A percentile compares a stretch with the other conserved stretches of the same genome.
Evolutionary conservation across 2,888 invertebrate genomes (phyloP).

Genomic region (Drosophila testacea): DNA sequence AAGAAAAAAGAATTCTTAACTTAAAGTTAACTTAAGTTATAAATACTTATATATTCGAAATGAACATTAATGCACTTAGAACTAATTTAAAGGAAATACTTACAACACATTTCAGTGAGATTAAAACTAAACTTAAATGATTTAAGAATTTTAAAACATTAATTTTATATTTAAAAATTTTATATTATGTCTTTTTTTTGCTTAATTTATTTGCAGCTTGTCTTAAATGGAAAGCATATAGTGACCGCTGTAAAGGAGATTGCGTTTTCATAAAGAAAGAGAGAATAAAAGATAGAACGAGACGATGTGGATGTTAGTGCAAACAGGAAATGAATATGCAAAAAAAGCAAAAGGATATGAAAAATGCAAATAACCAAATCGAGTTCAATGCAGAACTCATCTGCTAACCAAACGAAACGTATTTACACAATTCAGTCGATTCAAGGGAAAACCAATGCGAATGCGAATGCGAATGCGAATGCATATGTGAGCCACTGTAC

Average conservation of each 20-base stretch:
- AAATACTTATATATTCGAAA: too few relatives aligned
- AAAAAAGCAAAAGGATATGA: slow-evolving; percentile 70
- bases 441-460: slow-evolving; percentile 22
- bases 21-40: too few relatives aligned
- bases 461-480: slow-evolving; percentile 37
- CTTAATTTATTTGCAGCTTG: background rate
- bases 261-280: background rate
- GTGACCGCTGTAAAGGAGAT: background rate
- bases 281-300: background rate
- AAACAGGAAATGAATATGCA: slow-evolving; percentile 78
- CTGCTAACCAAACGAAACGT: slow-evolving; percentile 46
- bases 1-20: too few relatives aligned
- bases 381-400: slow-evolving; percentile 69
- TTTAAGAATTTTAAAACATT: background rate
- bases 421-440: slow-evolving; percentile 48
- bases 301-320: slow-evolving; percentile 48
- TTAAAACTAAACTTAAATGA: background rate
- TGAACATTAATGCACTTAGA: too few relatives aligned
- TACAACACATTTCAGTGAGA: too few relatives aligned
- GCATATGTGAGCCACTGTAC: slow-evolving; percentile 62
- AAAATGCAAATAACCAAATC: slow-evolving; percentile 73
- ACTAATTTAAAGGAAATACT: too few relatives aligned
- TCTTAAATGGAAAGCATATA: background rate
- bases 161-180: too few relatives aligned
- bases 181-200: background rate